Evolutionary conservation across 2,797 vertebrate genomes (phyloP).

Genomic region (Thaleichthys pacificus): DNA sequence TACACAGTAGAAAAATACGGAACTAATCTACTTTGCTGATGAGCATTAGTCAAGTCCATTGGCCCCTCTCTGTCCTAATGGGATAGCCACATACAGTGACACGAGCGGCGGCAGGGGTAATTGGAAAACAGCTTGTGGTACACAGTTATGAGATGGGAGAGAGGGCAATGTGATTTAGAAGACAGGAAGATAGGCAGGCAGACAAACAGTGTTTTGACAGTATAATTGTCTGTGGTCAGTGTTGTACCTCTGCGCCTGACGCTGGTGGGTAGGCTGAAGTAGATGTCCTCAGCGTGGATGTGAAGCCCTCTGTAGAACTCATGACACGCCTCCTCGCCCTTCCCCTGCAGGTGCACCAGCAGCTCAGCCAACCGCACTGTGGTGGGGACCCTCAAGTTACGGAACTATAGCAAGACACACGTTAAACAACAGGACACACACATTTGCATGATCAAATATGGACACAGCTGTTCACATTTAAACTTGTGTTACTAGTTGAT

Average conservation of each 20-base stretch:
- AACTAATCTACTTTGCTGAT: background rate
- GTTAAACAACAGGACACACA: constrained; percentile 12
- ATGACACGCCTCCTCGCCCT: constrained; percentile 82
- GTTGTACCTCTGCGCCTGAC: constrained; percentile 66
- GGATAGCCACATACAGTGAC: constrained; percentile 34
- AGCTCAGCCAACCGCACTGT: constrained; percentile 76
- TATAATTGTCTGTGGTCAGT: background rate
- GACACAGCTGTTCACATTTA: background rate
- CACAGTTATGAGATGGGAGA: constrained; percentile 1
- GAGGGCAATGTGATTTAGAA: background rate
- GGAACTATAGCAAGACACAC: constrained; percentile 76
- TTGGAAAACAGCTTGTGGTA: background rate
- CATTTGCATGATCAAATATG: background rate
- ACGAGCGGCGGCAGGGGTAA: constrained; percentile 12
- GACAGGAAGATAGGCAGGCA: background rate
- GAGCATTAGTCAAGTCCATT: background rate
- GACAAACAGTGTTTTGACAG: background rate
- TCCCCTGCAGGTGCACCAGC: constrained; percentile 76
- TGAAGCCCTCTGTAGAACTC: constrained; percentile 90
- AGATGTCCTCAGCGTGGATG: constrained; percentile 83
- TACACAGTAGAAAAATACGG: background rate
- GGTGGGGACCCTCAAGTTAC: constrained; percentile 79
- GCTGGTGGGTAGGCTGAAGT: constrained; percentile 80
- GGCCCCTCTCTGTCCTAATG: constrained; percentile 27
- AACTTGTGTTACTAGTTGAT: too few relatives aligned